Conservation (phyloP, 2,113 vertebrate species). For the Epinephelus fuscoguttatus region DNA sequence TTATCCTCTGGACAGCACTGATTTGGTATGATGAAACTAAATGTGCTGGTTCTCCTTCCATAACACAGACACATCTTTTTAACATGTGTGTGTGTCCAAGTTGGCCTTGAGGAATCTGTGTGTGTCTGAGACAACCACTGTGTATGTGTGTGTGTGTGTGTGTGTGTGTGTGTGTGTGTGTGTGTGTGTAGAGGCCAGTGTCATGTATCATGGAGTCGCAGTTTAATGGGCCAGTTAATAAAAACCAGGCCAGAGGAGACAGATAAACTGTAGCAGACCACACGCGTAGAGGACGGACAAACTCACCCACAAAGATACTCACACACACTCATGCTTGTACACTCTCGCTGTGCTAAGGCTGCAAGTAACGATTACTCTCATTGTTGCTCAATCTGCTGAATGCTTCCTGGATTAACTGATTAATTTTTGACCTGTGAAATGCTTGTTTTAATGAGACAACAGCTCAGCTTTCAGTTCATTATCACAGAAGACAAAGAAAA, state of each 20-base stretch:
- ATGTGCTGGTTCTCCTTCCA: constrained; percentile 25
- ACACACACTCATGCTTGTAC: too few relatives aligned
- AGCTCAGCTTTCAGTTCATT: neutral
- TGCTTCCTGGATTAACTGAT: neutral
- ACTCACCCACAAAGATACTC: constrained; percentile 3
- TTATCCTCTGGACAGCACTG: neutral
- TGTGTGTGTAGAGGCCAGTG: constrained; percentile 36
- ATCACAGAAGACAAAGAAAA: neutral
- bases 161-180: constrained; percentile 26
- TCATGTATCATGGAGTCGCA: constrained; percentile 68
- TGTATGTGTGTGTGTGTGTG: constrained; percentile 4
- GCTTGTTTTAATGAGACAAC: too few relatives aligned
- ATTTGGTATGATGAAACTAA: constrained; percentile 19
- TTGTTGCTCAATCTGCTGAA: neutral
- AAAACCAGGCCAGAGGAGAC: constrained; percentile 68
- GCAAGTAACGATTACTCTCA: too few relatives aligned
- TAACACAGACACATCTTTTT: constrained; percentile 36
- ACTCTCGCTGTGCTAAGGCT: neutral
- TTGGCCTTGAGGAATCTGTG: constrained; percentile 24
- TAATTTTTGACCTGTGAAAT: neutral
- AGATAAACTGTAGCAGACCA: constrained; percentile 67
- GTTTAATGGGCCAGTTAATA: constrained; percentile 76
- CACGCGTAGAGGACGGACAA: constrained; percentile 44
- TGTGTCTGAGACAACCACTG: constrained; percentile 6
- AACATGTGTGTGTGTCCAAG: constrained; percentile 32